Evolutionary conservation across 2,113 vertebrate genomes (phyloP), one percentile per base, ranked within the genome.

Genomic region (Halcyon senegalensis): DNA sequence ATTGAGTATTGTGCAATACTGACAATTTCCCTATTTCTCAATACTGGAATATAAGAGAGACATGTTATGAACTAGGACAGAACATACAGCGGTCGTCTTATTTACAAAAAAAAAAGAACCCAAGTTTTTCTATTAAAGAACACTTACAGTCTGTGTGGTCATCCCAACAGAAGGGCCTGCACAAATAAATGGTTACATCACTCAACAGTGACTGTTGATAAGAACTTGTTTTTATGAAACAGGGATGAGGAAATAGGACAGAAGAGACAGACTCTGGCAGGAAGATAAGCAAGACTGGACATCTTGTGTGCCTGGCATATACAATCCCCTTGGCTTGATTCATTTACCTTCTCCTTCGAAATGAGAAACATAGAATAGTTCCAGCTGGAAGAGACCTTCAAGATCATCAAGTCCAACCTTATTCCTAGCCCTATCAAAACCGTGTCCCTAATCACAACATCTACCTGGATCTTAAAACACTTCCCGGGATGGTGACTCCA

Each of bases 91-190:
- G 13, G 53, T 77, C 33, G 58, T n/a, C 43, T 43, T 30, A 59
- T 50, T 81, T 70, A 80, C 11, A 62, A 5, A 84, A 84, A 80
- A 53, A 53, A 51, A 51, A 51, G 50, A 91, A 53, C 16, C 23
- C 6, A 20, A 27, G 39, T 37, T 59, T 68, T 58, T 37, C 56
- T 85, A 18, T 28, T 50, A 72, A 88, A 76, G 17, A 76, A 73
- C 0, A 0, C 16, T 51, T 37, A 5, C 43, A 48, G 17, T 39
- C 16, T 39, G 16, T 23, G 8, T n/a, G 5, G 3, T 31, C 44
- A 90, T 21, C 4, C 2, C n/a, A 73, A 58, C 4, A 94, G 53
- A 87, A 66, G 14, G 4, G 30, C 21, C 16, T 31, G 13, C 75
- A 90, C 24, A 66, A 84, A 51, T 31, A 68, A 63, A 69, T 35